Conservation (phyloP, 1,140 invertebrate species). For the Apis laboriosa region DNA sequence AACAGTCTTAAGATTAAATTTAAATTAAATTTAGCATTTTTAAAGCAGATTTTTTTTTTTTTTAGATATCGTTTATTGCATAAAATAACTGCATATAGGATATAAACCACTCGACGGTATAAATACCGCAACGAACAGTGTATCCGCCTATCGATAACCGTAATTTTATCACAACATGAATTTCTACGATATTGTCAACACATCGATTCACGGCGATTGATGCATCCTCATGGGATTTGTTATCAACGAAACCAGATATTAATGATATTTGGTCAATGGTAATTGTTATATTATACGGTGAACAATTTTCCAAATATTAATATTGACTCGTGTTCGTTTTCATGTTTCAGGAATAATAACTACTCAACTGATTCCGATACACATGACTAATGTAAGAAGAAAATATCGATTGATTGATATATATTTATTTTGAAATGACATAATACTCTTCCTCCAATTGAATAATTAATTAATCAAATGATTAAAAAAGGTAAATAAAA, state of each 20-base stretch:
- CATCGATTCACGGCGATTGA: not conserved
- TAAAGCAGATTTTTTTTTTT: too few relatives aligned
- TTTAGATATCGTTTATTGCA: not conserved
- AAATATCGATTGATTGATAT: too few relatives aligned
- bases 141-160: not conserved
- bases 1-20: too few relatives aligned
- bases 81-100: not conserved
- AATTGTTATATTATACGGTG: not conserved
- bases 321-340: not conserved
- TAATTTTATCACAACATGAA: not conserved
- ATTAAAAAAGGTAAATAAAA: too few relatives aligned
- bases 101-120: not conserved
- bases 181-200: not conserved
- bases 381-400: too few relatives aligned
- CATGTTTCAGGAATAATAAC: not conserved
- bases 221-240: not conserved
- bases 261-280: not conserved
- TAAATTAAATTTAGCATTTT: too few relatives aligned
- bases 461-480: too few relatives aligned
- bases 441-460: too few relatives aligned
- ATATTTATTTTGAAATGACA: too few relatives aligned
- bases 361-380: not conserved
- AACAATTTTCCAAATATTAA: not conserved
- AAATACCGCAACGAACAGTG: not conserved
- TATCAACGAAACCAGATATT: not conserved